These are phyloP conservation scores for Eupithecia tripunctaria DNA, from an alignment of 2,888 invertebrate genomes.

Conservation along the genomic window DNA sequence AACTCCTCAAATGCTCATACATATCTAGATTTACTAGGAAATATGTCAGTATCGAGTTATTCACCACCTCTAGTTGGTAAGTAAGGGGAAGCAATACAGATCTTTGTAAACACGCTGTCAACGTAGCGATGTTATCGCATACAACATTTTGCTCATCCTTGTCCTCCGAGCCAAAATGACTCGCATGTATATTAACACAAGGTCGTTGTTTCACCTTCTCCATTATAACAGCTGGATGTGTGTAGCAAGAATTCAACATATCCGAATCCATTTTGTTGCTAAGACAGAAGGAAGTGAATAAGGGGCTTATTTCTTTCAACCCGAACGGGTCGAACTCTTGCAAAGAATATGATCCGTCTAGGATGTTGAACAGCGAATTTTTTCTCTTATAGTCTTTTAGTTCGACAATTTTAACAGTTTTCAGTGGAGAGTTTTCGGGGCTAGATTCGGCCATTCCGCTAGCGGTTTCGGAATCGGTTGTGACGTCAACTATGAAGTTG, in stretches of 20 bases:
- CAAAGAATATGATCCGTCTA: conserved; percentile 78
- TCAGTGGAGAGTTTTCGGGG: conserved; percentile 62
- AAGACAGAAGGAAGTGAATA: conserved; percentile 63
- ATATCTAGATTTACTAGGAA: conserved; percentile 87
- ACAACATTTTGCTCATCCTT: conserved; percentile 61
- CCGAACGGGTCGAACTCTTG: conserved; percentile 78
- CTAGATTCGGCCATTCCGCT: conserved; percentile 56
- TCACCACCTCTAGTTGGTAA: conserved; percentile 88
- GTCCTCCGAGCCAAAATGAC: conserved; percentile 57
- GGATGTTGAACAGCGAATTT: conserved; percentile 72
- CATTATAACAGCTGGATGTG: conserved; percentile 72
- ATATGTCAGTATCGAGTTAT: conserved; percentile 89
- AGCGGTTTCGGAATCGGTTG: conserved; percentile 55
- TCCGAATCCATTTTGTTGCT: conserved; percentile 62
- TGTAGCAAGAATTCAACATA: conserved; percentile 63
- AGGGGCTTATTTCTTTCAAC: conserved; percentile 60
- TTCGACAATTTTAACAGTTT: conserved; percentile 48
- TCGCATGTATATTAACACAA: conserved; percentile 70
- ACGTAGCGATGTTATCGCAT: conserved; percentile 75
- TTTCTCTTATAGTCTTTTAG: conserved; percentile 47
- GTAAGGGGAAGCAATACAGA: conserved; percentile 88
- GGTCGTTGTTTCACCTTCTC: conserved; percentile 76
- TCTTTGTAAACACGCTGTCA: conserved; percentile 86
- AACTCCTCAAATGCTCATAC: conserved; percentile 88
- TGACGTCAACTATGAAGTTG: conserved; percentile 73